Percentiles rank a stretch among this genome's conserved stretches.
Conservation (phyloP, 2,113 vertebrate genomes). For the Colaptes auratus region DNA sequence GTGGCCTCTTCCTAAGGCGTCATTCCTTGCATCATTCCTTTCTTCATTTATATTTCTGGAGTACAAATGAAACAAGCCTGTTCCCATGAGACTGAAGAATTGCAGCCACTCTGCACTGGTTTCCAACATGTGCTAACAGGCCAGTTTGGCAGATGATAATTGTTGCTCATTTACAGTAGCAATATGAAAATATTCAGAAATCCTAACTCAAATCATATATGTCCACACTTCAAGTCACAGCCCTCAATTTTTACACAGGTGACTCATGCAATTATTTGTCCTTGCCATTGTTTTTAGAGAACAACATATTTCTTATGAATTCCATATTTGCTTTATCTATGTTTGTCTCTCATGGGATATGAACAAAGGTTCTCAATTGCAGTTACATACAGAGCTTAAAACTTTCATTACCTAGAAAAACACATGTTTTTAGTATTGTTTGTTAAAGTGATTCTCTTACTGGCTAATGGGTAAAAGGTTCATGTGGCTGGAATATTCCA, state of each 20-base stretch:
- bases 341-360: neutral
- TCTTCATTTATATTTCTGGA: neutral
- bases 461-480: neutral
- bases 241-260: neutral
- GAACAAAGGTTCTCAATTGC: neutral
- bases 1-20: neutral
- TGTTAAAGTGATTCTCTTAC: conserved; percentile 9
- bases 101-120: neutral
- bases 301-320: neutral
- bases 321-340: neutral
- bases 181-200: conserved; percentile 29
- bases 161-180: neutral
- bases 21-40: neutral
- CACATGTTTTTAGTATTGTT: neutral
- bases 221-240: neutral
- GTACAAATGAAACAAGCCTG: neutral
- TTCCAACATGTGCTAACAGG: conserved; percentile 1
- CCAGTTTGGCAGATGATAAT: neutral
- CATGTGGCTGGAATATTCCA: conserved; percentile 3
- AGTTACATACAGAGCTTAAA: neutral
- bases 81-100: neutral
- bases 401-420: neutral
- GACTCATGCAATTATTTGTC: neutral
- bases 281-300: neutral
- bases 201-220: neutral